Percentiles rank a stretch among this genome's conserved stretches.
phyloP scores from a whole-genome alignment of 2,797 vertebrate genomes.

The Zalophus californianus region DNA sequence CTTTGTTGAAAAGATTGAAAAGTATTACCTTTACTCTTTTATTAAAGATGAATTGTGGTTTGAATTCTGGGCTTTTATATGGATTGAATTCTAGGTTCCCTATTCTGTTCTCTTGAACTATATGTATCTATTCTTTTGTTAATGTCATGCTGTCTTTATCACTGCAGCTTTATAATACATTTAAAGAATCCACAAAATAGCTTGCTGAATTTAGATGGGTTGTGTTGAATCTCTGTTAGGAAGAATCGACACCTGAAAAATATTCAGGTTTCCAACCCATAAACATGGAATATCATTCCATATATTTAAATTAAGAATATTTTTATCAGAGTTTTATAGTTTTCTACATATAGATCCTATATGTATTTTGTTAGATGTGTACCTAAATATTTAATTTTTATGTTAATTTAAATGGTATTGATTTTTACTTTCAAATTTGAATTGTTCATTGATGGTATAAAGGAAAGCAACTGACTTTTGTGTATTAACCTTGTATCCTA shows the following conservation, averaged over 20 bases:
- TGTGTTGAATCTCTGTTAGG: not conserved
- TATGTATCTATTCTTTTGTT: not conserved
- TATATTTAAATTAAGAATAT: not conserved
- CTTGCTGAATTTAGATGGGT: not conserved
- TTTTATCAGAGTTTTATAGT: not conserved
- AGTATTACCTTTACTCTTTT: not conserved
- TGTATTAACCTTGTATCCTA: not conserved
- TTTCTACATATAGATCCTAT: not conserved
- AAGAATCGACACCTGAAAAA: not conserved
- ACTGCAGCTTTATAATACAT: not conserved
- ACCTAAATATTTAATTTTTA: not conserved
- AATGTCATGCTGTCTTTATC: not conserved
- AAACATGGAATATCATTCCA: not conserved
- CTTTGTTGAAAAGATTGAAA: not conserved
- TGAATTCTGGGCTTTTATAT: not conserved
- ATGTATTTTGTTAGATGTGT: not conserved
- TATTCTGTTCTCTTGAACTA: not conserved
- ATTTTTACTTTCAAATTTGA: slow-evolving; percentile 28
- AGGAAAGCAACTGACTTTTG: not conserved
- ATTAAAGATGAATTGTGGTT: not conserved
- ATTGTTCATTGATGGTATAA: not conserved
- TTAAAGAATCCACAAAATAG: not conserved
- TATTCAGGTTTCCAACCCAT: not conserved
- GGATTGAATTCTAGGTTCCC: not conserved
- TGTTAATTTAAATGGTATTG: not conserved